Base-by-base conservation (phyloP, 2,797 vertebrate species). In the Alauda arvensis region DNA sequence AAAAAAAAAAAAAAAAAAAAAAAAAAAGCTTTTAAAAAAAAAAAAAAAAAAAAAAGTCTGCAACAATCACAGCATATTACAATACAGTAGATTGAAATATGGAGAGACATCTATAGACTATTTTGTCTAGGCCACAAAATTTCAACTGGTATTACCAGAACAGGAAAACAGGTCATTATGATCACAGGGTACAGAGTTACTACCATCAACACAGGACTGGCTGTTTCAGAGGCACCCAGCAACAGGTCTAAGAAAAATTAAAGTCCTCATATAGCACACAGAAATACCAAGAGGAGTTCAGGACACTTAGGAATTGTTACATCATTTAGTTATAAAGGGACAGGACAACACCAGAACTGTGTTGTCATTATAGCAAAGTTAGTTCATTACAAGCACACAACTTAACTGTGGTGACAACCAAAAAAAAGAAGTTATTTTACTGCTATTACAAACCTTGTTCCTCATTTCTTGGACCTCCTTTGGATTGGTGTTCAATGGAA, bases 401-500 rank as follows among this genome's bases (percentile, higher is more conserved):
- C 9, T 60, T 51, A 62, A 83, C 3, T 31, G 28, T 15, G 80
- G 29, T 1, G 5, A 65, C 14, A 11, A 63, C 11, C 0, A 37
- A n/a, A 82, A 81, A 81, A 56, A 63, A 53, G 4, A n/a, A 37
- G 17, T 25, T 37, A 53, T 31, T 51, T 52, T 55, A 78, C 33
- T 29, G 55, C 9, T 56, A 11, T 26, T 74, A 97, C 94, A 70
- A 95, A 99, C 99, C 99, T 99, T 99, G 97, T 99, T 99, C 89
- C 99, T 98, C 99, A 99, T 99, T 97, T 99, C 99, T 95, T 99
- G 98, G 87, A 99, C 99, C 43, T 99, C 99, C 96, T 99, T 99
- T 42, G 99, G 99, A 93, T 99, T 98, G 91, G 99, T 99, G 98
- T 99, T 99, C 97, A 99, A 75, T 20, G 99, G 99, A 92, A 99